Conservation (phyloP, 2,888 invertebrate species). For the Drosophila anomalata region DNA sequence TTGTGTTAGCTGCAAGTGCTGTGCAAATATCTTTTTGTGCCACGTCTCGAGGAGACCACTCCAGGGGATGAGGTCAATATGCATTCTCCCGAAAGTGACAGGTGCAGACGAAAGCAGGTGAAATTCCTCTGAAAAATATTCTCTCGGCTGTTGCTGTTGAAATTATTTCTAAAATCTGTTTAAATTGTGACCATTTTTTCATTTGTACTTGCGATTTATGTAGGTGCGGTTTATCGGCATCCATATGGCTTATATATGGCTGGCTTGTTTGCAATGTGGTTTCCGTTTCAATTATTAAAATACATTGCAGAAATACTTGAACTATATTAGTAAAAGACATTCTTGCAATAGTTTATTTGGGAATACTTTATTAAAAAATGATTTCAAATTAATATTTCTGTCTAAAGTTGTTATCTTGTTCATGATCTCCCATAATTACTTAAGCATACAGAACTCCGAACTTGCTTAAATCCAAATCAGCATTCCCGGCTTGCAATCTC, state of each 20-base stretch:
- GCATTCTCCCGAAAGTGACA: constrained; percentile 29
- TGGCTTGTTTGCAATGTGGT: constrained; percentile 3
- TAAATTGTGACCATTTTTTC: constrained; percentile 10
- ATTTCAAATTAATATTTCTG: too few relatives aligned
- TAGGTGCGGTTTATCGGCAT: neutral
- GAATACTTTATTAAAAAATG: too few relatives aligned
- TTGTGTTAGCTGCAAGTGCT: constrained; percentile 53
- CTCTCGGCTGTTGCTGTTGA: constrained; percentile 13
- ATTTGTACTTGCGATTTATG: constrained; percentile 8
- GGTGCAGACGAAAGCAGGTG: constrained; percentile 31
- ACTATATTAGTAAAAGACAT: too few relatives aligned
- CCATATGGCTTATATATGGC: neutral
- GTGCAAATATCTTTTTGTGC: constrained; percentile 52
- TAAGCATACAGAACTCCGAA: neutral
- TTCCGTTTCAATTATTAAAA: neutral
- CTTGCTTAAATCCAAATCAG: neutral
- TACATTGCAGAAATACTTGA: neutral
- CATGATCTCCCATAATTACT: neutral
- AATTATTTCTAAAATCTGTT: constrained; percentile 10
- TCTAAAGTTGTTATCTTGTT: too few relatives aligned
- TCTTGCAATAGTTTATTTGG: too few relatives aligned
- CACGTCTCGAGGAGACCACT: constrained; percentile 24
- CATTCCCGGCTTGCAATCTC: neutral
- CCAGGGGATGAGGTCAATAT: constrained; percentile 40
- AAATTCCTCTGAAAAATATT: constrained; percentile 8